A percentile compares a stretch with the other conserved stretches of the same genome.
Conservation (phyloP, 64 coral and sea anemone genomes). For the Stichodactyla mertensii region DNA sequence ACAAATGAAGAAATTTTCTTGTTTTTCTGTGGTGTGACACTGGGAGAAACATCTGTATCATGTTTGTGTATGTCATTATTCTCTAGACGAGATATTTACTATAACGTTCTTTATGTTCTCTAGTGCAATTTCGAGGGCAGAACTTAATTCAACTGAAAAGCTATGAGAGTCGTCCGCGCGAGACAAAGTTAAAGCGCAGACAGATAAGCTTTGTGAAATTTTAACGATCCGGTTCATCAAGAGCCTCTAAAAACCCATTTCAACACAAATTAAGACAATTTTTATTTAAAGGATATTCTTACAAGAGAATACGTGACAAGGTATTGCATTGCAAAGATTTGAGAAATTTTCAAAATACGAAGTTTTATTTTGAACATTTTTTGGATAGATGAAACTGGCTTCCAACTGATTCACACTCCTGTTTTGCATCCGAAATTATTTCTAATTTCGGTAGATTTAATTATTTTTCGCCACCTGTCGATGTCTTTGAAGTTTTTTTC, state of each 20-base stretch:
- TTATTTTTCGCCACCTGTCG: neutral
- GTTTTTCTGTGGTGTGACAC: too few species aligned
- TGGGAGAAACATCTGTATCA: too few species aligned
- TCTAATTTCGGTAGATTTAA: conserved; percentile 4
- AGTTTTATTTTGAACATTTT: neutral
- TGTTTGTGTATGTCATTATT: too few species aligned
- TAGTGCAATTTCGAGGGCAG: too few species aligned
- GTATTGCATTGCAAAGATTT: neutral
- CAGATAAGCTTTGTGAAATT: neutral
- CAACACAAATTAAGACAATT: neutral
- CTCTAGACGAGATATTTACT: too few species aligned
- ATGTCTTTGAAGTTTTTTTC: neutral
- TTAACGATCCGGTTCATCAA: neutral
- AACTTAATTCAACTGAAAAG: neutral
- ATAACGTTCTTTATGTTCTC: too few species aligned
- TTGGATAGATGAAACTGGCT: neutral
- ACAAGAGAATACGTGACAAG: neutral
- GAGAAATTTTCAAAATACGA: neutral
- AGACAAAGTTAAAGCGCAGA: neutral
- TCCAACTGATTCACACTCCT: neutral
- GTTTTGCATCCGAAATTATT: neutral
- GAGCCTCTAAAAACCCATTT: neutral
- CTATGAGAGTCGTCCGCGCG: neutral
- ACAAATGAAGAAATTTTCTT: too few species aligned
- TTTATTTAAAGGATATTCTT: neutral